Percentiles rank a stretch among this genome's conserved stretches.
These are phyloP conservation scores for Erebia ligea DNA, from an alignment of 2,888 invertebrate genomes.

Conservation along the genomic window DNA sequence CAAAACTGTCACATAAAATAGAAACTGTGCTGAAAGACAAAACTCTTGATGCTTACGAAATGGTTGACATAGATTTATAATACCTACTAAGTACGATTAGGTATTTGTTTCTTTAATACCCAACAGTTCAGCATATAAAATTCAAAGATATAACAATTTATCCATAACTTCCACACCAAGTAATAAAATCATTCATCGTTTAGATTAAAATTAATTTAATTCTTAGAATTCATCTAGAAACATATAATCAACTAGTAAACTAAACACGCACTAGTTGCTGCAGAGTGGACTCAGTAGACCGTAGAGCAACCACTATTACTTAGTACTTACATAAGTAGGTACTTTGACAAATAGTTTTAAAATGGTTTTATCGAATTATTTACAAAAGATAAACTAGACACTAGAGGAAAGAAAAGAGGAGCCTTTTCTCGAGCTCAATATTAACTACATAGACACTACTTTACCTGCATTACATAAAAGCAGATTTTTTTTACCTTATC, in stretches of 20 bases:
- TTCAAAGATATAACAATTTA: background rate
- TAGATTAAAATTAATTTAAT: background rate
- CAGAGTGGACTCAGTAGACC: background rate
- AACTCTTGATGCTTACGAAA: too few relatives aligned
- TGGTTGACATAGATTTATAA: too few relatives aligned
- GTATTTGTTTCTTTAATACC: too few relatives aligned
- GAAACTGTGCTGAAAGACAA: too few relatives aligned
- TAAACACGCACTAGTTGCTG: slow-evolving; percentile 15
- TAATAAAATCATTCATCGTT: slow-evolving; percentile 1
- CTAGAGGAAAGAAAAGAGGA: too few relatives aligned
- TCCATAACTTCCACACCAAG: background rate
- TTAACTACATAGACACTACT: too few relatives aligned
- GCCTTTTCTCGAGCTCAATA: too few relatives aligned
- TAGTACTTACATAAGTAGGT: background rate
- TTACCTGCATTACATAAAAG: background rate
- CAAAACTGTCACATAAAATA: too few relatives aligned
- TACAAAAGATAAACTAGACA: too few relatives aligned
- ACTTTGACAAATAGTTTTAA: background rate
- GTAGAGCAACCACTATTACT: background rate
- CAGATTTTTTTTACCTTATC: background rate
- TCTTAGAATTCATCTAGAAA: slow-evolving; percentile 28
- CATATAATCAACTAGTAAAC: slow-evolving; percentile 19
- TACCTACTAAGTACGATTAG: too few relatives aligned
- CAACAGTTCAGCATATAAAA: too few relatives aligned
- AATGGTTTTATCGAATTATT: too few relatives aligned